A percentile compares a stretch with the other conserved stretches of the same genome.
Conservation (phyloP, 2,888 invertebrate species). For the Linyphia triangularis region DNA sequence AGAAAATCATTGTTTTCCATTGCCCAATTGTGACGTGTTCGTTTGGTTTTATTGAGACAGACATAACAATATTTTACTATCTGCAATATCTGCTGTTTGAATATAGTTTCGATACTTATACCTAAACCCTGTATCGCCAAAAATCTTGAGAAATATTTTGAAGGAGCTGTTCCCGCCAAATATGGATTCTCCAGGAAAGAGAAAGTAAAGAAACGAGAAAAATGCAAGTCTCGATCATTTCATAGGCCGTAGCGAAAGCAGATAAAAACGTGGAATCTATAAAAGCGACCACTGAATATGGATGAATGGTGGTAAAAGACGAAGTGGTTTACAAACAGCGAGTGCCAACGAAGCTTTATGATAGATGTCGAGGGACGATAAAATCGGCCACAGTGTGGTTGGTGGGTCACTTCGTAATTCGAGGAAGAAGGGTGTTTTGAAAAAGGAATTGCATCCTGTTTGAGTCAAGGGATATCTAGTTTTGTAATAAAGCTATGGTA, state of each 20-base stretch:
- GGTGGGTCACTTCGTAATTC: neutral
- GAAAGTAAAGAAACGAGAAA: conserved; percentile 7
- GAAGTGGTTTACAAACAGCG: conserved; percentile 48
- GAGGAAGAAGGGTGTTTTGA: neutral
- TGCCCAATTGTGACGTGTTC: no score
- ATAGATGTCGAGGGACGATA: conserved; percentile 26
- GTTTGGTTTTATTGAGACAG: no score
- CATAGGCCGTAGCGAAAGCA: conserved; percentile 28
- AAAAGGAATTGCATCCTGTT: no score
- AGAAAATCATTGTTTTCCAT: no score
- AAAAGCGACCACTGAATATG: conserved; percentile 55
- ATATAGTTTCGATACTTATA: no score
- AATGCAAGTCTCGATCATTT: conserved; percentile 25
- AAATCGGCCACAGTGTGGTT: neutral
- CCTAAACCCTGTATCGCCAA: no score
- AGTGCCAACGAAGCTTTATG: neutral
- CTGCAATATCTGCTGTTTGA: no score
- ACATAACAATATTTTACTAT: no score
- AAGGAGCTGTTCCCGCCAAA: neutral
- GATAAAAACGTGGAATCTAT: conserved; percentile 23
- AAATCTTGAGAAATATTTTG: neutral
- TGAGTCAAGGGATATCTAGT: no score
- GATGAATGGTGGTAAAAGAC: conserved; percentile 45
- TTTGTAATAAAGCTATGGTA: no score
- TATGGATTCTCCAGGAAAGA: neutral